phyloP scores from a whole-genome alignment of 2,797 vertebrate genomes.

The Manis javanica region DNA sequence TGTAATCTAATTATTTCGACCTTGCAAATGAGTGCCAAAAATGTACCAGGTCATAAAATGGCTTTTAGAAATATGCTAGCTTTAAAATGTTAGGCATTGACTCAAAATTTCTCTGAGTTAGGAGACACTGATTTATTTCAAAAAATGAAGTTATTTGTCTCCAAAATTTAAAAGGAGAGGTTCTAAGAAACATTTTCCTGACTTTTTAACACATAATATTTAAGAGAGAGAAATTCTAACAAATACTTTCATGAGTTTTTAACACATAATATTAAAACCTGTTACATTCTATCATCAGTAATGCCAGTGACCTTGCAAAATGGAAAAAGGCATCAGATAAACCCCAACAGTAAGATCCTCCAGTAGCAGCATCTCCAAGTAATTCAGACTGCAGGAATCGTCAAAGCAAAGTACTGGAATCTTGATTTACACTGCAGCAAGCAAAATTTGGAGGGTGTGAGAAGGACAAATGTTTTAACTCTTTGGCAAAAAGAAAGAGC shows the following conservation, averaged over 20 bases:
- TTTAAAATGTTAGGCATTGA: constrained; percentile 29
- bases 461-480: constrained; percentile 51
- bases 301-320: constrained; percentile 54
- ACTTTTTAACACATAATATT: neutral
- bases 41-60: neutral
- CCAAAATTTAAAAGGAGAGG: neutral
- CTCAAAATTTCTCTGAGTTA: constrained; percentile 34
- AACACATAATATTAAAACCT: neutral
- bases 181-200: neutral
- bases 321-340: constrained; percentile 60
- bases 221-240: constrained; percentile 18
- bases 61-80: neutral
- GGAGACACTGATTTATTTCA: neutral
- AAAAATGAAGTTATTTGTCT: neutral
- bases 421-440: constrained; percentile 58
- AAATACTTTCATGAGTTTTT: constrained; percentile 20
- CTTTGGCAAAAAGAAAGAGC: constrained; percentile 44
- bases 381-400: constrained; percentile 54
- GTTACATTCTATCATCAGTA: constrained; percentile 17
- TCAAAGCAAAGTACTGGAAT: constrained; percentile 35
- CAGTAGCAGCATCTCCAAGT: constrained; percentile 12
- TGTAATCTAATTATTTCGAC: constrained; percentile 49
- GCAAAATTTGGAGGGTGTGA: constrained; percentile 50
- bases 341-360: neutral
- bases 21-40: constrained; percentile 32